These are phyloP conservation scores for Rhynchomys soricoides DNA, from an alignment of 2,113 vertebrate species.

Conservation along the genomic window DNA sequence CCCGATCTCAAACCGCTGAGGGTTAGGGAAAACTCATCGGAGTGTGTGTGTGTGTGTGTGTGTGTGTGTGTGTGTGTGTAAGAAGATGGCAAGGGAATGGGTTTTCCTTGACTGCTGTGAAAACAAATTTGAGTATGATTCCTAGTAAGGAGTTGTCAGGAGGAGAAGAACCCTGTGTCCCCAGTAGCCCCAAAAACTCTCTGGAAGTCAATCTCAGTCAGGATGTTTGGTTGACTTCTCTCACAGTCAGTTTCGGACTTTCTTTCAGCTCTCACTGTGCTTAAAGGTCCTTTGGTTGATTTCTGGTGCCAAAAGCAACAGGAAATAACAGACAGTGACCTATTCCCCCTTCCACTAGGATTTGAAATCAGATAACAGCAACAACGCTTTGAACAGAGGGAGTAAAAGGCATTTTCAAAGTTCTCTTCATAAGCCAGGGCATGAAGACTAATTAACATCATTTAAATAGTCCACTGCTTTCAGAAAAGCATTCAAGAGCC, in stretches of 20 bases:
- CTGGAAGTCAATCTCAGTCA: background rate
- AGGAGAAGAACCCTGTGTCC: background rate
- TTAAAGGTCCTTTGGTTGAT: slow-evolving; percentile 66
- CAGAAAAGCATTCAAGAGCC: background rate
- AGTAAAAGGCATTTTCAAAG: slow-evolving; percentile 26
- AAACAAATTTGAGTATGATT: background rate
- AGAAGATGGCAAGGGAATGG: background rate
- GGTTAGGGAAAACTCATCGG: too few species aligned
- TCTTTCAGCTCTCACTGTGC: slow-evolving; percentile 65
- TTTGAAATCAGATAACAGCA: slow-evolving; percentile 62
- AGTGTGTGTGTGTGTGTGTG: too few species aligned
- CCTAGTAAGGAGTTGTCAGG: background rate
- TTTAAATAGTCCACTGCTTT: background rate
- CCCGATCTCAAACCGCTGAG: background rate
- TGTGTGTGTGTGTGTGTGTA: too few species aligned
- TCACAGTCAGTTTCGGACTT: slow-evolving; percentile 67
- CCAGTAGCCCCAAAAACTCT: background rate
- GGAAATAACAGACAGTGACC: slow-evolving; percentile 83
- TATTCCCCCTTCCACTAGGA: slow-evolving; percentile 69
- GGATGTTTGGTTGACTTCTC: slow-evolving; percentile 59
- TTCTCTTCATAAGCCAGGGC: slow-evolving; percentile 47
- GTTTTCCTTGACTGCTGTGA: background rate
- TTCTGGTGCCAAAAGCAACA: slow-evolving; percentile 81
- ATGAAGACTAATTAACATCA: slow-evolving; percentile 3
- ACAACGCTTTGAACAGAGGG: slow-evolving; percentile 37